phyloP scores from a whole-genome alignment of 2,888 invertebrate species.

The Fragum sueziense region DNA sequence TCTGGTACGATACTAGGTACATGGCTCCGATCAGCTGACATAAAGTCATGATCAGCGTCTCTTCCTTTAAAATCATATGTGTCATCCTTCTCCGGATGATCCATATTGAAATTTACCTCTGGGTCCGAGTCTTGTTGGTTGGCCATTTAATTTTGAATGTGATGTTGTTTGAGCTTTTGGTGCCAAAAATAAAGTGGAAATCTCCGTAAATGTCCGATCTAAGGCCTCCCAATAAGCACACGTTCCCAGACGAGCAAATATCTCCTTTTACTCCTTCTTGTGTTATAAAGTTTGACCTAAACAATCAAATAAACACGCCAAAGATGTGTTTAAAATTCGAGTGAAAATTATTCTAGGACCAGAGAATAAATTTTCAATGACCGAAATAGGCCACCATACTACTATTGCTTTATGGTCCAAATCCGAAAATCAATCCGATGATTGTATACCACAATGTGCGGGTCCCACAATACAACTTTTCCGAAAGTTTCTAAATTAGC shows the following conservation, averaged over 20 bases:
- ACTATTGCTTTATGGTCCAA: background rate
- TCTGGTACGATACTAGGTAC: slow-evolving; percentile 32
- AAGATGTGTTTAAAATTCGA: too few species aligned
- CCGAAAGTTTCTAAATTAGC: too few species aligned
- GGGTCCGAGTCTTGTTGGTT: slow-evolving; percentile 28
- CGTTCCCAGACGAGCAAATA: too few species aligned
- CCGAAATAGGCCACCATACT: too few species aligned
- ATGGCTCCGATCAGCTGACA: background rate
- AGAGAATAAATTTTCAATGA: too few species aligned
- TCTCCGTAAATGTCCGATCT: background rate
- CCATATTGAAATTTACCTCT: slow-evolving; percentile 30
- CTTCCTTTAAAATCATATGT: background rate
- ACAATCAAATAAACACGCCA: too few species aligned
- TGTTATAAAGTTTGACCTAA: too few species aligned
- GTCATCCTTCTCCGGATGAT: slow-evolving; percentile 16
- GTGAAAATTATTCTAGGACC: too few species aligned
- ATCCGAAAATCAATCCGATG: too few species aligned
- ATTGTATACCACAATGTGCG: too few species aligned
- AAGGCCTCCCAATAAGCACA: background rate
- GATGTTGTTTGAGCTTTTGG: background rate
- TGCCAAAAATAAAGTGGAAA: background rate
- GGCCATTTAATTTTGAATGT: slow-evolving; percentile 7
- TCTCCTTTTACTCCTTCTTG: too few species aligned
- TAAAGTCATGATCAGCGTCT: background rate
- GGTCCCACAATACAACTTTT: background rate